Evolutionary conservation across 2,888 invertebrate genomes (phyloP), one percentile per base, ranked within the genome.

Genomic region (Aplocera efformata): DNA sequence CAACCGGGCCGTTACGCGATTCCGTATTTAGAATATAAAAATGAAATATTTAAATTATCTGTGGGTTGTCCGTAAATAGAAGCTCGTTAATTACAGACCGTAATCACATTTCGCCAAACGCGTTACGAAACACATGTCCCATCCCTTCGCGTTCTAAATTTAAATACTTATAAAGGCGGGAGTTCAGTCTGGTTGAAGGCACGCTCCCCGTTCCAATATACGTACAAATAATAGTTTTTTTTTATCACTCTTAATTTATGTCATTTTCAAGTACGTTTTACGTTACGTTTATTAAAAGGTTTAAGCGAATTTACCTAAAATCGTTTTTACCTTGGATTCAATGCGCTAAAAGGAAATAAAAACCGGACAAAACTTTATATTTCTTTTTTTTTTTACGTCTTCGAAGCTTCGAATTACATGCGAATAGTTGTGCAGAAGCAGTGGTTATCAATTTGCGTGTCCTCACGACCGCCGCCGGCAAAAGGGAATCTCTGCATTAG

Each of bases 71-170:
- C 72, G 73, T 76, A 85, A 84, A 88, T 85, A 88, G 79, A 70
- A 54, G 65, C 76, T 79, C 82, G 80, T 88, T 86, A 88, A 86
- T 88, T 82, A 84, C 79, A 55, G 72, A 76, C 75, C 75, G 81
- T 85, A 88, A 88, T 88, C 86, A 83, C 86, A 86, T 86, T 88
- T 88, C 86, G 86, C 86, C 86, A 88, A 84, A 85, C 72, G 74
- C 83, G 83, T 86, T 84, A 82, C 83, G 72, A 79, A 81, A 82
- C 85, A 86, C 77, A 82, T 86, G 86, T 83, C 84, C 79, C 85
- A 86, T 88, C 86, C 86, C 86, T 86, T 86, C 81, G 84, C 82
- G 80, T 85, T 86, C 86, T 84, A 88, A 65, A 82, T 82, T 80
- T 85, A 84, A 83, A 83, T 78, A 79, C n/a, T 76, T 81, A 80